These are phyloP conservation scores for Limnephilus lunatus DNA, from an alignment of 2,888 invertebrate species.

Conservation along the genomic window DNA sequence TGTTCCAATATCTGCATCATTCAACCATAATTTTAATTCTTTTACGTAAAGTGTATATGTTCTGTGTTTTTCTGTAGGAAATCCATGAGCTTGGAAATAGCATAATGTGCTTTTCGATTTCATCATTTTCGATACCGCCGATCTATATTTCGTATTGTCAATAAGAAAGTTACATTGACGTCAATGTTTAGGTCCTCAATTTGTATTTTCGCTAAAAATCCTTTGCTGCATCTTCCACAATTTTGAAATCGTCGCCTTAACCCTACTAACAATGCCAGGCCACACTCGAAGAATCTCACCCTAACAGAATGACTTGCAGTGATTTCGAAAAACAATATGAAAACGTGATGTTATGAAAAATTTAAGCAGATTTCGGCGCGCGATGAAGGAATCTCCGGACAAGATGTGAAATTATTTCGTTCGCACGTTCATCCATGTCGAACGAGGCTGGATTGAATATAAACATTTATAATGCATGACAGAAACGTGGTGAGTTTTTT, in stretches of 20 bases:
- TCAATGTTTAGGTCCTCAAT: too few species aligned
- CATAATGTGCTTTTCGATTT: too few species aligned
- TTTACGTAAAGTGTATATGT: too few species aligned
- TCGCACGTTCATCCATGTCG: slow-evolving; percentile 46
- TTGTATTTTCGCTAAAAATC: not conserved
- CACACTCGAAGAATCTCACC: slow-evolving; percentile 33
- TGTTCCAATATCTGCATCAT: too few species aligned
- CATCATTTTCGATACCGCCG: too few species aligned
- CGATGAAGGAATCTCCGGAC: not conserved
- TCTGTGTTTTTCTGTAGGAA: too few species aligned
- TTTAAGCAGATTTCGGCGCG: slow-evolving; percentile 50
- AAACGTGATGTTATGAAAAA: slow-evolving; percentile 54
- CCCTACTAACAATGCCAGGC: slow-evolving; percentile 44
- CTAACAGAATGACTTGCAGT: slow-evolving; percentile 35
- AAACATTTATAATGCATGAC: slow-evolving; percentile 43
- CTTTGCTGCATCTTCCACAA: not conserved
- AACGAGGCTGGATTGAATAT: slow-evolving; percentile 45
- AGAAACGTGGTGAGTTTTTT: slow-evolving; percentile 27
- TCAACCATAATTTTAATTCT: too few species aligned
- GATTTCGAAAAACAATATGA: slow-evolving; percentile 51
- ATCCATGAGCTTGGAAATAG: too few species aligned
- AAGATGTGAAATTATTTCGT: slow-evolving; percentile 41
- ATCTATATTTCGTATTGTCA: too few species aligned
- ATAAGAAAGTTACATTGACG: too few species aligned
- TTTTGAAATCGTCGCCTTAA: not conserved